These are phyloP conservation scores for Steinernema carpocapsae DNA, from an alignment of 2,888 invertebrate species.

Conservation along the genomic window DNA sequence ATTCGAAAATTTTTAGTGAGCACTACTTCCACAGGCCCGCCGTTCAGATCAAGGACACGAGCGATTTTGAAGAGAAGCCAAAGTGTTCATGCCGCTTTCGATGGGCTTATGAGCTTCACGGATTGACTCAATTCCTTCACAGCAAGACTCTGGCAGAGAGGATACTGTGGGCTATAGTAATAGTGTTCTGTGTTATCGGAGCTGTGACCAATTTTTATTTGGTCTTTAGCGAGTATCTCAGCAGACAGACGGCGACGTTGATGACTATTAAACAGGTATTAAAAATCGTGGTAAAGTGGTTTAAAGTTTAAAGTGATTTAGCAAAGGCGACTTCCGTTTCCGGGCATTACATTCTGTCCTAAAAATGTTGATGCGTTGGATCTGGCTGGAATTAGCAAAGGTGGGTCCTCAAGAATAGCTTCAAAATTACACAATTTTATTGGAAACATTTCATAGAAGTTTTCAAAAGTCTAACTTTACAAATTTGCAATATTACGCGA, in stretches of 20 bases:
- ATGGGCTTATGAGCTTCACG: slow-evolving; percentile 47
- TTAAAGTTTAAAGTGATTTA: background rate
- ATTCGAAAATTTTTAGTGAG: background rate
- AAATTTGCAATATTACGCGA: no score
- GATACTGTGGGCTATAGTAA: slow-evolving; percentile 40
- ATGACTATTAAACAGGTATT: slow-evolving; percentile 44
- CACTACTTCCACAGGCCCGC: background rate
- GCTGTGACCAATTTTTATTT: slow-evolving; percentile 42
- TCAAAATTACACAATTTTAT: no score
- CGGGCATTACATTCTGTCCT: slow-evolving; percentile 10
- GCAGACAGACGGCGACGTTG: slow-evolving; percentile 47
- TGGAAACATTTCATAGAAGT: no score
- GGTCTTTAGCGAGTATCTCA: slow-evolving; percentile 45
- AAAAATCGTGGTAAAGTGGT: background rate
- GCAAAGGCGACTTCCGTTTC: slow-evolving; percentile 12
- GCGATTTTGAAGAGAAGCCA: background rate
- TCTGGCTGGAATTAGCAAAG: background rate
- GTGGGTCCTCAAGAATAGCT: no score
- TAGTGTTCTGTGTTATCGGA: slow-evolving; percentile 36
- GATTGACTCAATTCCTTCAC: slow-evolving; percentile 43
- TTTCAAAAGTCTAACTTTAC: no score
- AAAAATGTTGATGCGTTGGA: slow-evolving; percentile 14
- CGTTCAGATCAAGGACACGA: background rate
- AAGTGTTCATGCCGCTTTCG: slow-evolving; percentile 43
- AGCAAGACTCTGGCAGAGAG: slow-evolving; percentile 36